These are phyloP conservation scores for Lithosia quadra DNA, from an alignment of 2,888 invertebrate genomes.

Conservation along the genomic window DNA sequence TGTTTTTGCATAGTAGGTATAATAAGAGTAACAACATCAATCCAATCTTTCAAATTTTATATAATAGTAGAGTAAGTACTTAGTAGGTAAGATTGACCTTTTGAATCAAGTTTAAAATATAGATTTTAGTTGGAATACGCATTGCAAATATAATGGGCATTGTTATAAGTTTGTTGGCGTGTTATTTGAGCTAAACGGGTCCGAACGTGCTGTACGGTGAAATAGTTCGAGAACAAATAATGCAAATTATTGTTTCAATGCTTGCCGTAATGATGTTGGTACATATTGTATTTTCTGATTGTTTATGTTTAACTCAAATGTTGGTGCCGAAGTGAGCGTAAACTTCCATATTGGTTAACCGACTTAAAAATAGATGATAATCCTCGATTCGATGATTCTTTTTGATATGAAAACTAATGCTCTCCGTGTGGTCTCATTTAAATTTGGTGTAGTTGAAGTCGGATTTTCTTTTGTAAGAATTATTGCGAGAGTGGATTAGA, in stretches of 20 bases:
- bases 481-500: too few relatives aligned
- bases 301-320: conserved; percentile 20
- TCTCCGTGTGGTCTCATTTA: too few relatives aligned
- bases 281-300: conserved; percentile 31
- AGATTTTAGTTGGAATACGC: conserved; percentile 26
- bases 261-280: conserved; percentile 34
- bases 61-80: too few relatives aligned
- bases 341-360: conserved; percentile 6
- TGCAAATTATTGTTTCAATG: conserved; percentile 47
- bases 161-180: conserved; percentile 49
- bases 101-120: conserved; percentile 25
- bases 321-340: conserved; percentile 12
- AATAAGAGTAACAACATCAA: too few relatives aligned
- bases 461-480: too few relatives aligned
- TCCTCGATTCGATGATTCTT: too few relatives aligned
- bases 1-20: too few relatives aligned
- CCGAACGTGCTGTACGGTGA: conserved; percentile 50
- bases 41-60: too few relatives aligned
- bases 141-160: conserved; percentile 47
- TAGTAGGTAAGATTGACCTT: conserved; percentile 30
- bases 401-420: too few relatives aligned
- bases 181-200: conserved; percentile 51
- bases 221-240: conserved; percentile 53
- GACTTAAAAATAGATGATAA: too few relatives aligned
- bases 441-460: too few relatives aligned